These are phyloP conservation scores for Trematocara nigrifrons DNA, from an alignment of 2,113 vertebrate genomes.

Conservation along the genomic window DNA sequence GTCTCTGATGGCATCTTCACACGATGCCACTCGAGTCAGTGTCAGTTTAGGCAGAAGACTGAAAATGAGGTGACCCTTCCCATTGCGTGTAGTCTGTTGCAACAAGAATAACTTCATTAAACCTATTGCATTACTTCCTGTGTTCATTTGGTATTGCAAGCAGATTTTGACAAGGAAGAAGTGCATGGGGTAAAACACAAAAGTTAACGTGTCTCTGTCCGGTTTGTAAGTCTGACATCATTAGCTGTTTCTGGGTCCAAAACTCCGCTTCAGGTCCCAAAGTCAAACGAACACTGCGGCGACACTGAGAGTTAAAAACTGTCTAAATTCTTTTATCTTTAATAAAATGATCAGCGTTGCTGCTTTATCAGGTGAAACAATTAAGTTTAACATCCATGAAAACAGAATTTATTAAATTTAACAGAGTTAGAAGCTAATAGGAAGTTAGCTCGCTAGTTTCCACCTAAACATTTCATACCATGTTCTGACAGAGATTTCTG, in stretches of 20 bases:
- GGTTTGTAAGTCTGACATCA: background rate
- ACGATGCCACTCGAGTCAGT: background rate
- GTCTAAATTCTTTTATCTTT: fast-evolving
- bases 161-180: background rate
- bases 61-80: background rate
- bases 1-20: background rate
- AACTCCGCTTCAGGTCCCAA: background rate
- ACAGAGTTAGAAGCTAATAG: no score
- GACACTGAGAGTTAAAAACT: background rate
- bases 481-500: no score
- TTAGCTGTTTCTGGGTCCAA: background rate
- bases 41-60: background rate
- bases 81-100: background rate
- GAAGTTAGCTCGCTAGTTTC: no score
- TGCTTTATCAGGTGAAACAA: background rate
- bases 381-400: background rate
- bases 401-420: fast-evolving
- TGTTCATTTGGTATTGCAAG: background rate
- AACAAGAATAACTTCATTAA: background rate
- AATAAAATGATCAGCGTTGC: fast-evolving
- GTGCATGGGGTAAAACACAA: background rate
- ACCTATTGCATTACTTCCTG: background rate
- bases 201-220: background rate
- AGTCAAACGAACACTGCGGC: fast-evolving
- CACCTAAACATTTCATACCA: no score